phyloP scores from a whole-genome alignment of 2,888 invertebrate species.

The Aporophyla nigra region DNA sequence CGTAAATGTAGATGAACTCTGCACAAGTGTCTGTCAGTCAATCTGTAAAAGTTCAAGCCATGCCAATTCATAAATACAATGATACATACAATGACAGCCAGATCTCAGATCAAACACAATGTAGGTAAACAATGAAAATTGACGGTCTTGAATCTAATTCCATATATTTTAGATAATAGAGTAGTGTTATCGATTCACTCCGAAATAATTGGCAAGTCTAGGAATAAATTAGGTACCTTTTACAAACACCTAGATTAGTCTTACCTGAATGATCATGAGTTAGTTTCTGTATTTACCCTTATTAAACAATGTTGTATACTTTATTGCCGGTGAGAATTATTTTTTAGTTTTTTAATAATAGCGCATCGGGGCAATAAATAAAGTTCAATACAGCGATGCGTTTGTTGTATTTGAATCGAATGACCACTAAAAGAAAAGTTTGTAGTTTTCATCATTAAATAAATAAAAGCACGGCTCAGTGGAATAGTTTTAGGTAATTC shows the following conservation, averaged over 20 bases:
- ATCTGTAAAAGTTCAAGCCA: background rate
- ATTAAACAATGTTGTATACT: no score
- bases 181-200: background rate
- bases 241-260: background rate
- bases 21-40: background rate
- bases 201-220: background rate
- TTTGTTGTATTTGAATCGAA: no score
- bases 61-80: background rate
- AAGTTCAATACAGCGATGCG: no score
- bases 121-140: background rate
- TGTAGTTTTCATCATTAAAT: no score
- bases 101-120: background rate
- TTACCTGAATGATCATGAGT: background rate
- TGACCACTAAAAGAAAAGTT: no score
- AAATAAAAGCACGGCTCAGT: no score
- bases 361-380: no score
- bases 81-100: no score
- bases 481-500: no score
- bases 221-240: background rate
- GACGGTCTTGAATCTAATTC: background rate
- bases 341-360: no score
- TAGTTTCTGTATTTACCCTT: background rate
- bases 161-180: background rate
- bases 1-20: background rate
- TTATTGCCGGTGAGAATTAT: no score